Evolutionary conservation across 23 tunicate genomes (phyloP), one percentile per base, ranked within the genome.

Genomic region (Trididemnum clinides): DNA sequence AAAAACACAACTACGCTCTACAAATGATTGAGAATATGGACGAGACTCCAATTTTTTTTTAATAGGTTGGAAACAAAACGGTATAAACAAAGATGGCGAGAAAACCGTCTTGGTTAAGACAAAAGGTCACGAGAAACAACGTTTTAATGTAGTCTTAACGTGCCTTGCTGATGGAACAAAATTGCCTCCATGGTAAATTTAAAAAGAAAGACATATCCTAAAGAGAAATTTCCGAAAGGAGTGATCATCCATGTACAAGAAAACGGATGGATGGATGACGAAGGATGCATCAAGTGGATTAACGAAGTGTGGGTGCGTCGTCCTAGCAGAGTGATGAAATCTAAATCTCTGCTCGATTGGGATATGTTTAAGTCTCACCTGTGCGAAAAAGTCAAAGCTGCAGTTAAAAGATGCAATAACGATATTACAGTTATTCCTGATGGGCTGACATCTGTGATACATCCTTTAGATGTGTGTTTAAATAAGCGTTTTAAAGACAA

Each of bases 381-480:
- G 21, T 62, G 69, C 21, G 69, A 66, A 66, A 28, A 66, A n/a
- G 32, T 36, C 58, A 36, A 74, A 39, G 80, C 28, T 25, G 37
- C 30, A 38, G 1, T 74, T 37, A 18, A 74, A 35, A 39, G 25
- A 74, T 6, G 5, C 26, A 74, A 39, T 37, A 74, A 58, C 15
- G 59, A 74, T 34, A 38, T 74, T 39, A 59, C 58, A 59, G 58
- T 74, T 37, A 74, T 74, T 74, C 80, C 80, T 5, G 80, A 59
- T 74, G 80, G 80, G 57, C 57, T 74, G 59, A 74, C 80, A 74
- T 74, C 80, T 12, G 22, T n/a, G 21, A 35, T 74, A n/a, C 80
- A 74, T 58, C 57, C 58, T 35, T 31, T 74, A 39, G 80, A 74
- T 74, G 80, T 36, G 22, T 74, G 31, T 59, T 36, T 38, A 38